Conservation (phyloP, 35 echinoderm and acorn worm species). For the Apostichopus japonicus region DNA sequence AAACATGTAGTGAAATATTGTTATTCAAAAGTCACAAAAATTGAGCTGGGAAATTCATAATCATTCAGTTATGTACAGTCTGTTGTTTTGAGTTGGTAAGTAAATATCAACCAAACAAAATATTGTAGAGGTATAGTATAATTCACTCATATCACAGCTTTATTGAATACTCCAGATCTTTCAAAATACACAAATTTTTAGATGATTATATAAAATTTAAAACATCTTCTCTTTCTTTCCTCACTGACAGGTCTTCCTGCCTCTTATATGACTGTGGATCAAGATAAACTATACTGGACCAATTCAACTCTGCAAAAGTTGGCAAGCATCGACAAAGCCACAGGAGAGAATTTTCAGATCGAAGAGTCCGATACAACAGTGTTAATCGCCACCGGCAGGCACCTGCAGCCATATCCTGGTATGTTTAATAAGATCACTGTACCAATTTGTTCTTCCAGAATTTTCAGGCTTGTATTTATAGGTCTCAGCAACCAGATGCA, state of each 20-base stretch:
- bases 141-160: too few relatives aligned
- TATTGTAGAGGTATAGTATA: too few relatives aligned
- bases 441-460: not conserved
- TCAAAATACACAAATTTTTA: not conserved
- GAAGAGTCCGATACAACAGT: slow-evolving; percentile 13
- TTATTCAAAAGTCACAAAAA: too few relatives aligned
- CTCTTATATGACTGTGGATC: slow-evolving; percentile 77
- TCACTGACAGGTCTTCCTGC: slow-evolving; percentile 71
- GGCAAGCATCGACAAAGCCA: slow-evolving; percentile 76
- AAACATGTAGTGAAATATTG: too few relatives aligned
- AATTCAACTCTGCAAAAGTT: slow-evolving; percentile 46
- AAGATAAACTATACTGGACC: slow-evolving; percentile 72
- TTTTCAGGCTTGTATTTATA: too few relatives aligned
- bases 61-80: too few relatives aligned
- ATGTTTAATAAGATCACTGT: not conserved
- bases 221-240: too few relatives aligned
- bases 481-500: too few relatives aligned
- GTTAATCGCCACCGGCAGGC: slow-evolving; percentile 64
- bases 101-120: too few relatives aligned
- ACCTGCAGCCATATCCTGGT: slow-evolving; percentile 92
- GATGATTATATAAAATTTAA: not conserved
- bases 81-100: too few relatives aligned
- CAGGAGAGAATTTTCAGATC: slow-evolving; percentile 74
- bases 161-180: too few relatives aligned
- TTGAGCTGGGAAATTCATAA: too few relatives aligned